phyloP scores from a whole-genome alignment of 2,888 invertebrate species.

The Sycophila texana region DNA sequence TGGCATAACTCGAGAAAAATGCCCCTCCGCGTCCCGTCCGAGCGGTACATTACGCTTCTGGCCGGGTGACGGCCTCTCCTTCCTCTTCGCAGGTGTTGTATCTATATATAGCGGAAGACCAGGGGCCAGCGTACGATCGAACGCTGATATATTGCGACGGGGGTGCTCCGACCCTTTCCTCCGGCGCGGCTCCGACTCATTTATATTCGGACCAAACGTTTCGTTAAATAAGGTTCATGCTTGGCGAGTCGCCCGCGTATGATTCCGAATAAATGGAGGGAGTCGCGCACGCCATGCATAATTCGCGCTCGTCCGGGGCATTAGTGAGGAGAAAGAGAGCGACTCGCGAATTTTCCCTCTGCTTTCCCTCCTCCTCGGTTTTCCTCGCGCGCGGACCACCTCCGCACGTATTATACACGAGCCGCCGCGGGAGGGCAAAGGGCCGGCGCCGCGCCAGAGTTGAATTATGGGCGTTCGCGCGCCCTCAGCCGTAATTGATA shows the following conservation, averaged over 20 bases:
- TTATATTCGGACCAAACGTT: slow-evolving; percentile 42
- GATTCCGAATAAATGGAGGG: slow-evolving; percentile 41
- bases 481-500: slow-evolving; percentile 28
- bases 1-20: too few species aligned
- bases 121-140: slow-evolving; percentile 4
- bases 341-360: slow-evolving; percentile 18
- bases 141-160: slow-evolving; percentile 30
- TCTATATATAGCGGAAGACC: background rate
- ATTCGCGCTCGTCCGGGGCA: slow-evolving; percentile 1
- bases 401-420: background rate
- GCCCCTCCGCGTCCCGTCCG: too few species aligned
- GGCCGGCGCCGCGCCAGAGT: background rate
- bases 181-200: slow-evolving; percentile 22
- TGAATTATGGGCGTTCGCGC: slow-evolving; percentile 29
- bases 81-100: background rate
- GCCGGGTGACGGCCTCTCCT: background rate
- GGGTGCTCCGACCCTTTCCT: background rate
- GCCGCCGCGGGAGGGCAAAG: background rate
- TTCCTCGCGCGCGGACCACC: background rate
- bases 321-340: too few species aligned
- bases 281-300: slow-evolving; percentile 25
- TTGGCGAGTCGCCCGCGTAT: slow-evolving; percentile 33
- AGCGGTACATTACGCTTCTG: background rate
- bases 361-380: slow-evolving; percentile 4
- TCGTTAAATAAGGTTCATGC: slow-evolving; percentile 39